Evolutionary conservation across 2,113 vertebrate species (phyloP), one percentile per base, ranked within the genome.

Genomic region (Chunga burmeisteri): DNA sequence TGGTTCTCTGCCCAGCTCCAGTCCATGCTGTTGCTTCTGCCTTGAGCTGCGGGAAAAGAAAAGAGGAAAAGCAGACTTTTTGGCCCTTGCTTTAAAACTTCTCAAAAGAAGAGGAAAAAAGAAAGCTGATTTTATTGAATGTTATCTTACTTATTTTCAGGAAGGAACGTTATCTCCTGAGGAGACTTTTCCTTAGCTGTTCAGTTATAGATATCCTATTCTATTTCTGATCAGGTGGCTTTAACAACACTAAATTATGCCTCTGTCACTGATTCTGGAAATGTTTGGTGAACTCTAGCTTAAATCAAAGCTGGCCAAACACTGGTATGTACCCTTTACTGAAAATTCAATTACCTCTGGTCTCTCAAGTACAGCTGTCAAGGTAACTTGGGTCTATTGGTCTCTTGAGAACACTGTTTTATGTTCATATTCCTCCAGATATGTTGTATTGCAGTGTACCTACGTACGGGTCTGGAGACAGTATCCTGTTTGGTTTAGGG

Each of bases 361-460:
- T 68, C 55, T 38, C 72, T 74, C 34, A 20, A 68, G 72, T 55
- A 14, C 42, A 52, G 72, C 79, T 70, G 73, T 46, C 29, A 17
- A 13, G 29, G 67, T 25, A n/a, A 65, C 55, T 30, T 25, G 49
- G 32, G 75, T 86, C 38, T 65, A 2, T 65, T 0, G 10, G 79
- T 52, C 4, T 36, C 62, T 8, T 29, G 49, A 40, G 42, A 46
- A 49, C 22, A 3, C 20, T 46, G 53, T 4, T 88, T 61, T 34
- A 6, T 13, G 59, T 47, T 59, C n/a, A 5, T 50, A 6, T 58
- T 74, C 38, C 61, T 50, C 20, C 83, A 44, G 61, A 50, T 23
- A 27, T 0, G 0, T 26, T 38, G n/a, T 8, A 14, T 5, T 26
- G 65, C 65, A 34, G 22, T 2, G 3, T 56, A 27, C 42, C 20